Percentiles rank a stretch among this genome's conserved stretches.
phyloP scores from a whole-genome alignment of 2,888 invertebrate species.

The Bhutanitis thaidina region DNA sequence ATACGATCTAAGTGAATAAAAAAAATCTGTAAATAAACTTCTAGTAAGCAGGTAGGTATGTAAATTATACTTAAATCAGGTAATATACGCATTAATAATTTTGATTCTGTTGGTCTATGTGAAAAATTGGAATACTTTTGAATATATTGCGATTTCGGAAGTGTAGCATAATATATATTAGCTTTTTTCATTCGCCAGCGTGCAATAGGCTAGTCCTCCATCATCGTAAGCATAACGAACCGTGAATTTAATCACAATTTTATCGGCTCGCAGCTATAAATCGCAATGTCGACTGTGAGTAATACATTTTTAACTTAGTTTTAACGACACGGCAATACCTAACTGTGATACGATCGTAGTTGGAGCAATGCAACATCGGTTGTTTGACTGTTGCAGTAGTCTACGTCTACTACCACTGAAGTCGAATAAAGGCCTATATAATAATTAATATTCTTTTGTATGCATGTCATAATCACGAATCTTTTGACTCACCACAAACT shows the following conservation, averaged over 20 bases:
- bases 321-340: conserved; percentile 7
- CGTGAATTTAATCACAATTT: conserved; percentile 11
- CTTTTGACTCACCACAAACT: conserved; percentile 63
- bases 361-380: conserved; percentile 2
- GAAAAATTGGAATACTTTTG: no score
- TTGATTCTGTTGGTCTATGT: no score
- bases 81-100: no score
- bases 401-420: background rate
- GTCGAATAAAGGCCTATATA: background rate
- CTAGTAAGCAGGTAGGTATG: no score
- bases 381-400: background rate
- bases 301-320: conserved; percentile 6
- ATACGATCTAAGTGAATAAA: no score
- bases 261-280: conserved; percentile 13
- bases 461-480: background rate
- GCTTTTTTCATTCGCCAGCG: no score
- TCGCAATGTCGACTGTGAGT: conserved; percentile 7
- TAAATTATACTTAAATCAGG: no score
- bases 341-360: no score
- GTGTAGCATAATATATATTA: no score
- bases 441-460: background rate
- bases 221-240: conserved; percentile 10
- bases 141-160: no score
- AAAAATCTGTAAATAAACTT: no score
- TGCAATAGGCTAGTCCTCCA: background rate